These are phyloP conservation scores for Neoarius graeffei DNA, from an alignment of 2,113 vertebrate genomes.

Conservation along the genomic window DNA sequence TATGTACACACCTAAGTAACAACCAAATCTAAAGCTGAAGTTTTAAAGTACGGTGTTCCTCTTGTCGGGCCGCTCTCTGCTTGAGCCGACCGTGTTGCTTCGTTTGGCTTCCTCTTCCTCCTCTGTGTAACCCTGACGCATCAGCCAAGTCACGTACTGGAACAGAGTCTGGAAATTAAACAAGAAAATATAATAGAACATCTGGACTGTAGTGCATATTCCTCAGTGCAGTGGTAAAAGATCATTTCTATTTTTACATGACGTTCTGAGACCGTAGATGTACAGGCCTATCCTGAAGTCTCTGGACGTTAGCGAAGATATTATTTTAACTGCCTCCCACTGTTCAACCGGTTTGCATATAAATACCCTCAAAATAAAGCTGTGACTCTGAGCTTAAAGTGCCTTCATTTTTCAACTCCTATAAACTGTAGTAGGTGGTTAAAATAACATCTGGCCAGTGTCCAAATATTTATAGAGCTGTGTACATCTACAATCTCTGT, in stretches of 20 bases:
- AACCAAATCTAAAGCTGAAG: slow-evolving; percentile 33
- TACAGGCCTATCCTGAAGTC: neutral
- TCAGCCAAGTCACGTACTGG: slow-evolving; percentile 69
- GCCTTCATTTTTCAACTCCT: neutral
- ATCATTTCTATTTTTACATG: neutral
- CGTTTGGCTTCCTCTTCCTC: slow-evolving; percentile 63
- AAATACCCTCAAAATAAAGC: neutral
- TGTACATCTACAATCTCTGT: neutral
- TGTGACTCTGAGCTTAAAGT: neutral
- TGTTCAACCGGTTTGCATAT: neutral
- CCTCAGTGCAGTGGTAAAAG: neutral
- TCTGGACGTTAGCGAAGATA: neutral
- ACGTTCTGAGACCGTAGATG: neutral
- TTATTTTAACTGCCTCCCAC: neutral
- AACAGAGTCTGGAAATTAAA: slow-evolving; percentile 68
- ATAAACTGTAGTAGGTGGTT: neutral
- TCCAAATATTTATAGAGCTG: neutral
- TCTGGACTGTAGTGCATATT: neutral
- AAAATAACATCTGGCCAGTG: neutral
- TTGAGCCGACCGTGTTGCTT: slow-evolving; percentile 49
- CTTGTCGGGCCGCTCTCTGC: slow-evolving; percentile 69
- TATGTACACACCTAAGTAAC: slow-evolving; percentile 58
- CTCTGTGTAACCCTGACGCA: slow-evolving; percentile 71
- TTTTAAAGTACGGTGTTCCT: slow-evolving; percentile 64
- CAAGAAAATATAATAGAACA: neutral